phyloP scores from a whole-genome alignment of 2,888 invertebrate genomes.

The Rhagonycha fulva region DNA sequence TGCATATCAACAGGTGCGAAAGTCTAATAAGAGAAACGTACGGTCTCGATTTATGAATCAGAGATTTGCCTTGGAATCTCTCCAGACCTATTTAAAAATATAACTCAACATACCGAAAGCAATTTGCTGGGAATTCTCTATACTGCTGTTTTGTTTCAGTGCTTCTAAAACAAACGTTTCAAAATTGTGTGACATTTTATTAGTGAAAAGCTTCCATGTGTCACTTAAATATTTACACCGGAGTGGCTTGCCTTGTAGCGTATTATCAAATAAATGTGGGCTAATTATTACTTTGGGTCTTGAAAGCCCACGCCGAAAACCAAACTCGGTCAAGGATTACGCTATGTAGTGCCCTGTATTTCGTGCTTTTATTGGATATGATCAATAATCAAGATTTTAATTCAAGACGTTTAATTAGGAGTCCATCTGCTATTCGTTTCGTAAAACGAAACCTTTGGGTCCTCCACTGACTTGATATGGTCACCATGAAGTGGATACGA shows the following conservation, averaged over 20 bases:
- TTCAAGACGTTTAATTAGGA: no score
- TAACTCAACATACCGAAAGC: neutral
- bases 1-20: constrained; percentile 28
- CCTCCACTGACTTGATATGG: no score
- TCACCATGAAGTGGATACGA: neutral
- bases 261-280: neutral
- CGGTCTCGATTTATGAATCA: constrained; percentile 26
- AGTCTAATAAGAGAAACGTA: constrained; percentile 15
- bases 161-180: neutral
- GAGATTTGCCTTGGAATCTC: constrained; percentile 22
- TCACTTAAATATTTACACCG: neutral
- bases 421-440: no score
- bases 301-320: neutral
- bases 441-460: no score
- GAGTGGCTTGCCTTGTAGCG: neutral
- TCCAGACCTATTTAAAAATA: constrained; percentile 17
- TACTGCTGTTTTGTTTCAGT: neutral
- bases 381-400: no score
- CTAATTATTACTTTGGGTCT: neutral
- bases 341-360: no score
- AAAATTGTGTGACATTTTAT: neutral
- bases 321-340: neutral
- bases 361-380: no score
- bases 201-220: neutral
- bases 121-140: neutral